Percentiles rank a stretch among this genome's conserved stretches.
Conservation (phyloP, 2,797 vertebrate genomes). For the Hypotaenidia philippensis region DNA sequence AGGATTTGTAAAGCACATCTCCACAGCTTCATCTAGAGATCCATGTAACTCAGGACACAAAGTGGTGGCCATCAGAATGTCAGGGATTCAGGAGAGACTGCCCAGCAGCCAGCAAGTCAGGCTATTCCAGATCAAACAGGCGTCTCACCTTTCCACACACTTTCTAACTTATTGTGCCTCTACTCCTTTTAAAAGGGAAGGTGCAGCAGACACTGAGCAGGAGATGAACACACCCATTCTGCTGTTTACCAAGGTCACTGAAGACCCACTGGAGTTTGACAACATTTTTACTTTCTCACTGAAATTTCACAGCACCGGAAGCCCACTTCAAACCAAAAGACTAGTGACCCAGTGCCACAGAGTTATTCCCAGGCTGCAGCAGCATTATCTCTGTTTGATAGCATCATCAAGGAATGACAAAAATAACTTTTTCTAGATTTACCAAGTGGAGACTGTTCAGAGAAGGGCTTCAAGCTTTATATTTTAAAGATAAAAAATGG, state of each 20-base stretch:
- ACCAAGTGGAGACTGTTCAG: not conserved
- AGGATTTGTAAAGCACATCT: not conserved
- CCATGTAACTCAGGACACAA: not conserved
- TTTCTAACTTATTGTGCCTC: not conserved
- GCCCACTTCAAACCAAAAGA: not conserved
- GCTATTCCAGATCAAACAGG: not conserved
- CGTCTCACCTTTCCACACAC: not conserved
- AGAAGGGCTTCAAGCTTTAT: not conserved
- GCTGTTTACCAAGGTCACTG: not conserved
- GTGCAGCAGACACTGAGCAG: not conserved
- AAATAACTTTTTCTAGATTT: not conserved
- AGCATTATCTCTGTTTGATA: not conserved
- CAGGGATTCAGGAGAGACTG: not conserved
- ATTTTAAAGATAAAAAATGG: not conserved
- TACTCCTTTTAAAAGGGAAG: not conserved
- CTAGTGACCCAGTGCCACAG: not conserved
- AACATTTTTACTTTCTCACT: not conserved
- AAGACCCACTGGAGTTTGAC: not conserved
- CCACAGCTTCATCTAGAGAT: not conserved
- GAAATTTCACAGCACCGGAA: constrained; percentile 12
- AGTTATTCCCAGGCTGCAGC: not conserved
- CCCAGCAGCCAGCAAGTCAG: not conserved
- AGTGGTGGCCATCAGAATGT: not conserved
- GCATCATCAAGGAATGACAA: constrained; percentile 4
- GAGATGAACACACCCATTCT: not conserved